Conservation (phyloP, 2,797 vertebrate genomes). For the Spheniscus humboldti region DNA sequence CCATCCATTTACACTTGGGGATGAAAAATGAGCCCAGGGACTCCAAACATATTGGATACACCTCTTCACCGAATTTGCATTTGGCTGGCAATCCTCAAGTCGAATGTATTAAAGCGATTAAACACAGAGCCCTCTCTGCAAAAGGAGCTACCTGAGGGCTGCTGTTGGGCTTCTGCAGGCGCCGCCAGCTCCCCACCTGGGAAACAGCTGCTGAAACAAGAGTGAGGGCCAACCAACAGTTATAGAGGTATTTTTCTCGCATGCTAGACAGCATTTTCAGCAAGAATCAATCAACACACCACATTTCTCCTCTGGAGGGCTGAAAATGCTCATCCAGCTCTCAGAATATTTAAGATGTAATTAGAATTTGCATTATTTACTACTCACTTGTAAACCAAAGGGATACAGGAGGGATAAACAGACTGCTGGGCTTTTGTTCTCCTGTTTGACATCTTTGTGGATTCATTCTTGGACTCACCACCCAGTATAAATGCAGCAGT, state of each 20-base stretch:
- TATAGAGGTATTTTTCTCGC: neutral
- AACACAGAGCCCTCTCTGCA: neutral
- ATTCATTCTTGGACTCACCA: neutral
- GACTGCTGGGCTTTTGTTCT: neutral
- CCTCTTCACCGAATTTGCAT: neutral
- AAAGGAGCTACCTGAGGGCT: neutral
- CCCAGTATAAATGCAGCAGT: neutral
- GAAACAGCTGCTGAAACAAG: neutral
- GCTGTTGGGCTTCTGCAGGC: neutral
- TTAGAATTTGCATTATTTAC: neutral
- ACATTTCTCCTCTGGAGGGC: neutral
- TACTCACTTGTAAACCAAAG: neutral
- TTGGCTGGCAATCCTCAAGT: neutral
- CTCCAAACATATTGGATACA: neutral
- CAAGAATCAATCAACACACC: neutral
- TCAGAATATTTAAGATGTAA: neutral
- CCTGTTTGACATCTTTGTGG: neutral
- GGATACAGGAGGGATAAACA: neutral
- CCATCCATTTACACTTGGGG: neutral
- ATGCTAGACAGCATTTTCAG: neutral
- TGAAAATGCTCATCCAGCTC: neutral
- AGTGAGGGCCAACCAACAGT: neutral
- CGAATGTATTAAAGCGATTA: neutral
- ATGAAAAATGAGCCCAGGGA: neutral
- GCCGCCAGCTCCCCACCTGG: neutral